Conservation (phyloP, 2,113 vertebrate species). For the Ceyx margarethae region DNA sequence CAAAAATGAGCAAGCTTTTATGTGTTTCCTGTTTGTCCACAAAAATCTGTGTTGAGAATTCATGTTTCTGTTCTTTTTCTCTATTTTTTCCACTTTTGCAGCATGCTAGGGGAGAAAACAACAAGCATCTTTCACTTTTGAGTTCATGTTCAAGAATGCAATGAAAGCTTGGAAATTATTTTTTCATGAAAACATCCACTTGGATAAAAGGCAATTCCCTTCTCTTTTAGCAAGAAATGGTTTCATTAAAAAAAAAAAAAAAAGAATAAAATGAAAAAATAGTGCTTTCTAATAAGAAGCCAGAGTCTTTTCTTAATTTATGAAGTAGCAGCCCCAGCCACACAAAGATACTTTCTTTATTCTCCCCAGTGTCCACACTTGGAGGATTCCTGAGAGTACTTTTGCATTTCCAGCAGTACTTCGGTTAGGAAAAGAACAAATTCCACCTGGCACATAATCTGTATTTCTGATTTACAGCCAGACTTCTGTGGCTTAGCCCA, state of each 20-base stretch:
- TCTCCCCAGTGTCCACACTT: neutral
- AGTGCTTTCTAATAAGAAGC: neutral
- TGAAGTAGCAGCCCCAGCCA: neutral
- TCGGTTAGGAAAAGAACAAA: neutral
- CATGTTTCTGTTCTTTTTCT: neutral
- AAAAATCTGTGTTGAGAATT: neutral
- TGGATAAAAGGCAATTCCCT: neutral
- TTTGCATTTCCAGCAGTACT: neutral
- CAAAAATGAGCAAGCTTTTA: neutral
- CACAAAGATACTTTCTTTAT: neutral
- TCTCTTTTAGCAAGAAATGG: neutral
- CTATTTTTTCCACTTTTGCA: neutral
- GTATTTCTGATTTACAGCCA: neutral
- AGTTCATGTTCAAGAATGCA: neutral
- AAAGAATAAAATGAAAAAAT: neutral
- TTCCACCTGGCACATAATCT: neutral
- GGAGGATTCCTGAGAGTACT: neutral
- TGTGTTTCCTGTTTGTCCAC: neutral
- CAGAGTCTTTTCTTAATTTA: neutral
- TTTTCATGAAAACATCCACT: slow-evolving; percentile 24
- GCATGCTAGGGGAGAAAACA: neutral
- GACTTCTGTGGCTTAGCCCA: neutral
- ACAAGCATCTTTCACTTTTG: neutral
- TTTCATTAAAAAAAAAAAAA: slow-evolving; percentile 22
- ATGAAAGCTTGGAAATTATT: neutral